phyloP scores from a whole-genome alignment of 2,797 vertebrate genomes.

The Manis crassicaudata region DNA sequence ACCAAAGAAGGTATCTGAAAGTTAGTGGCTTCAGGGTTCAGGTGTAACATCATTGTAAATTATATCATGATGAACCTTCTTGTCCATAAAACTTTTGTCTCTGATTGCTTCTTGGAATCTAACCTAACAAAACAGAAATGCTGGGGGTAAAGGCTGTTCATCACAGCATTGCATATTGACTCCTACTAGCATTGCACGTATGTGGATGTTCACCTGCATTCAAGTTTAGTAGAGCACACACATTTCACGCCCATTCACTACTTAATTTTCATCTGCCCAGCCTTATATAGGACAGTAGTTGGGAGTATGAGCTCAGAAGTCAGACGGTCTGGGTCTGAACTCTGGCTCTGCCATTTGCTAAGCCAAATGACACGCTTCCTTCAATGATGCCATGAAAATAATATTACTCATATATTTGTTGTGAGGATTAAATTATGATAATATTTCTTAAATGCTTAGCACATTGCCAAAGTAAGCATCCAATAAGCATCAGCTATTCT shows the following conservation, averaged over 20 bases:
- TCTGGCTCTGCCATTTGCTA: neutral
- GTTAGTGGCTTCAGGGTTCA: neutral
- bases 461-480: neutral
- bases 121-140: constrained; percentile 37
- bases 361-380: neutral
- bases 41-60: neutral
- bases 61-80: neutral
- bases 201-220: neutral
- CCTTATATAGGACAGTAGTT: neutral
- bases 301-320: neutral
- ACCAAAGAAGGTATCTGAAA: neutral
- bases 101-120: constrained; percentile 18
- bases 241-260: neutral
- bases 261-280: neutral
- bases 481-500: neutral
- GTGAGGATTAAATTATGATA: neutral
- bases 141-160: neutral
- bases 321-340: neutral
- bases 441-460: neutral
- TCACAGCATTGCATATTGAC: neutral
- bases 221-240: neutral
- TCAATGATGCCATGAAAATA: neutral
- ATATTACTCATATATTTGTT: neutral
- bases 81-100: neutral
- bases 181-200: neutral